Percentiles rank a stretch among this genome's conserved stretches.
These are phyloP conservation scores for Hemicentrotus pulcherrimus DNA, from an alignment of 35 echinoderm and acorn worm genomes.

Conservation along the genomic window DNA sequence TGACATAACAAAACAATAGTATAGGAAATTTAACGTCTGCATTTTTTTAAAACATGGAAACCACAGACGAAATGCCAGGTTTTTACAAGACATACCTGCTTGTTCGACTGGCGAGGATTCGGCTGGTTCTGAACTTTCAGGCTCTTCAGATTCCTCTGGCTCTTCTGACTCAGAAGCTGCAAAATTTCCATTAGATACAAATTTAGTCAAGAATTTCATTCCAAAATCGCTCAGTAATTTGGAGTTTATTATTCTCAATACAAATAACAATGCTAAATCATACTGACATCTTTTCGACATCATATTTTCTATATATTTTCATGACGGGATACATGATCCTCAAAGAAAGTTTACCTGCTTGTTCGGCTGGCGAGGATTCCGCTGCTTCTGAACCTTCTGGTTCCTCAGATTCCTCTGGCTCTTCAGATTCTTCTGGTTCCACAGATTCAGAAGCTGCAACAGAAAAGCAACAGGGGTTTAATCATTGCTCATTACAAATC, in stretches of 20 bases:
- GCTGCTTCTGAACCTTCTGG: conserved; percentile 20
- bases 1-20: no score
- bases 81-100: background rate
- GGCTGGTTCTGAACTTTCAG: background rate
- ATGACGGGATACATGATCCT: no score
- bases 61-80: no score
- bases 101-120: conserved; percentile 26
- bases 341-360: background rate
- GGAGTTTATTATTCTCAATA: no score
- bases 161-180: conserved; percentile 14
- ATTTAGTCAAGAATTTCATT: background rate
- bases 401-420: conserved; percentile 31
- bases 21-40: no score
- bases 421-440: conserved; percentile 25
- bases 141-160: conserved; percentile 14
- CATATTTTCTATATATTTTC: no score
- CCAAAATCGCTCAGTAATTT: no score
- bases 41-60: no score
- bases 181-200: background rate
- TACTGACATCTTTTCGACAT: no score
- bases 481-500: no score
- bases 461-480: no score
- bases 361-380: background rate
- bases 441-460: background rate
- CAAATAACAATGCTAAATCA: no score